Evolutionary conservation across 2,113 vertebrate genomes (phyloP).

Genomic region (Cinclus cinclus): DNA sequence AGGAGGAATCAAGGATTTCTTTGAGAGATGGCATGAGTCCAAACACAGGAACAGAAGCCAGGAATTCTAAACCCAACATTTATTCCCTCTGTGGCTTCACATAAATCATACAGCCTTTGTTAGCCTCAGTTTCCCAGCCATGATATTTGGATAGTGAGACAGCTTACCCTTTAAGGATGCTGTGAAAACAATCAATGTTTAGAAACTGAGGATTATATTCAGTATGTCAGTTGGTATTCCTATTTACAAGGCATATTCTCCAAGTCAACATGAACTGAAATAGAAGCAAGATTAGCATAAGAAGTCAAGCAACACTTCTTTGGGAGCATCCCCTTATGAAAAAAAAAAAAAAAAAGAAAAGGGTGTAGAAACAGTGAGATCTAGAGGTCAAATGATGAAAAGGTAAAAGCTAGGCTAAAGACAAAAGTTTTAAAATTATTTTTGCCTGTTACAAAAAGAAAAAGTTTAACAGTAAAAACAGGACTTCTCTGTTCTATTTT

Average conservation of each 20-base stretch:
- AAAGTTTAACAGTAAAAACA: not conserved
- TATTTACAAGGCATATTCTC: conserved; percentile 45
- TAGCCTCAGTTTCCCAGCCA: conserved; percentile 57
- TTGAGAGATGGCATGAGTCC: not conserved
- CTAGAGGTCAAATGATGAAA: not conserved
- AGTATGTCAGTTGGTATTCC: not conserved
- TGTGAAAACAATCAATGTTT: conserved; percentile 45
- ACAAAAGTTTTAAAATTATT: not conserved
- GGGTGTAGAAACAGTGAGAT: not conserved
- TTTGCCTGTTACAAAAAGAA: not conserved
- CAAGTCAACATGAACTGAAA: conserved; percentile 38
- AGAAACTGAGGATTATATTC: conserved; percentile 41
- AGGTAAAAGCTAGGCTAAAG: not conserved
- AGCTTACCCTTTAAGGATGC: conserved; percentile 55
- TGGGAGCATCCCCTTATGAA: not conserved
- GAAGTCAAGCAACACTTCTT: not conserved
- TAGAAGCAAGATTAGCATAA: not conserved
- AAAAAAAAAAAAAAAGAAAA: not conserved
- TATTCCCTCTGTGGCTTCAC: conserved; percentile 30
- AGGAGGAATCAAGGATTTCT: conserved; percentile 13
- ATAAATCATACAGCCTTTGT: conserved; percentile 35
- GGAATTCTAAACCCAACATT: conserved; percentile 16
- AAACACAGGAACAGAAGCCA: conserved; percentile 14
- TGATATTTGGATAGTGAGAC: conserved; percentile 40
- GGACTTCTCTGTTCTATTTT: not conserved